These are phyloP conservation scores for Archocentrus centrarchus DNA, from an alignment of 2,113 vertebrate genomes.

Conservation along the genomic window DNA sequence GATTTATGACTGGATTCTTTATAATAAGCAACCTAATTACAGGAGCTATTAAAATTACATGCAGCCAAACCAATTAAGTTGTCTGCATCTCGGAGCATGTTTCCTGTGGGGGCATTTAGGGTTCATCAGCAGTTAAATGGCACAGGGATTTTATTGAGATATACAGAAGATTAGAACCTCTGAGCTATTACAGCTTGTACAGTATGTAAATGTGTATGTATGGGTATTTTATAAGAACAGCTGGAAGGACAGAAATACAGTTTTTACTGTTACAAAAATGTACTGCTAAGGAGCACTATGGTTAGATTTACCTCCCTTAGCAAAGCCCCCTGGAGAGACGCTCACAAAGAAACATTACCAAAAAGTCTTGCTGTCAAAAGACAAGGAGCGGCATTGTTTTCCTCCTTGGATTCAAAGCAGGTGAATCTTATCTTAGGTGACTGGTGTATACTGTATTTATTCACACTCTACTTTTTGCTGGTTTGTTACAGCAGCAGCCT, in stretches of 20 bases:
- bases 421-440: slow-evolving; percentile 23
- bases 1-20: slow-evolving; percentile 75
- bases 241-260: not conserved
- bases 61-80: slow-evolving; percentile 74
- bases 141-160: slow-evolving; percentile 58
- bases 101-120: slow-evolving; percentile 73
- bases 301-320: slow-evolving; percentile 23
- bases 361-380: not conserved
- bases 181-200: slow-evolving; percentile 38
- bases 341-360: not conserved
- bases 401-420: not conserved
- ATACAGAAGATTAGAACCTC: slow-evolving; percentile 44
- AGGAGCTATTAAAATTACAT: slow-evolving; percentile 76
- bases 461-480: not conserved
- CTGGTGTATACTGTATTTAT: not conserved
- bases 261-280: not conserved
- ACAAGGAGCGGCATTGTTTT: not conserved
- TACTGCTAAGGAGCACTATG: not conserved
- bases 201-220: slow-evolving; percentile 34
- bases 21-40: slow-evolving; percentile 77
- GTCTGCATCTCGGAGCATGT: slow-evolving; percentile 65
- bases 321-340: not conserved
- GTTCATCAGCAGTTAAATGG: slow-evolving; percentile 70
- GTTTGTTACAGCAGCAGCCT: not conserved
- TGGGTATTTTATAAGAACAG: slow-evolving; percentile 16